These are phyloP conservation scores for Oryctes rhinoceros DNA, from an alignment of 1,140 invertebrate species.

Conservation along the genomic window DNA sequence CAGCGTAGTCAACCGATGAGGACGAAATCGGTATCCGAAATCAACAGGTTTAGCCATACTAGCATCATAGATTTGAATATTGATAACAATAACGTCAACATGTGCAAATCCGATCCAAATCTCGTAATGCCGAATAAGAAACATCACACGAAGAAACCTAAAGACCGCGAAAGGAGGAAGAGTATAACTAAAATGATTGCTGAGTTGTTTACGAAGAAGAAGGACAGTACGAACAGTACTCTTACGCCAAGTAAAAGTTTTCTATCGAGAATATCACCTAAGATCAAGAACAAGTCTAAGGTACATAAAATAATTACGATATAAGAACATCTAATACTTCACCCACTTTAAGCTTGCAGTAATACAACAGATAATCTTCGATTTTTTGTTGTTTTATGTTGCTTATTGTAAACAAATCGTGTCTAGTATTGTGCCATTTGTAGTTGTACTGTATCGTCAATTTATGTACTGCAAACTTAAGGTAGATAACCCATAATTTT, in stretches of 20 bases:
- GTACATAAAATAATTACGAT: constrained; percentile 60
- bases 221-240: constrained; percentile 45
- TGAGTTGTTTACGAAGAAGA: constrained; percentile 78
- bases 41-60: constrained; percentile 34
- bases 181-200: constrained; percentile 86
- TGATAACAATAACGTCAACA: constrained; percentile 49
- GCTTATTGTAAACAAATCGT: too few relatives aligned
- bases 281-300: constrained; percentile 75
- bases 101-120: constrained; percentile 69
- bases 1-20: constrained; percentile 26
- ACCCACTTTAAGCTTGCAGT: constrained; percentile 41
- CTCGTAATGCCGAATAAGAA: constrained; percentile 59
- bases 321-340: background rate
- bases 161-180: constrained; percentile 77
- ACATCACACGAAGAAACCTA: constrained; percentile 58
- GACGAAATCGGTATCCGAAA: constrained; percentile 56
- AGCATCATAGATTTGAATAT: constrained; percentile 9
- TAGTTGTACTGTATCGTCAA: too few relatives aligned
- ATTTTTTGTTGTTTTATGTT: background rate
- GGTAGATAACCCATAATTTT: too few relatives aligned
- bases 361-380: background rate
- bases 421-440: too few relatives aligned
- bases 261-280: constrained; percentile 70
- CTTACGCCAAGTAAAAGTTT: constrained; percentile 61
- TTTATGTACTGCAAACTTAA: too few relatives aligned